A percentile compares a stretch with the other conserved stretches of the same genome.
Conservation (phyloP, 2,797 vertebrate genomes). For the Prunella strophiata region DNA sequence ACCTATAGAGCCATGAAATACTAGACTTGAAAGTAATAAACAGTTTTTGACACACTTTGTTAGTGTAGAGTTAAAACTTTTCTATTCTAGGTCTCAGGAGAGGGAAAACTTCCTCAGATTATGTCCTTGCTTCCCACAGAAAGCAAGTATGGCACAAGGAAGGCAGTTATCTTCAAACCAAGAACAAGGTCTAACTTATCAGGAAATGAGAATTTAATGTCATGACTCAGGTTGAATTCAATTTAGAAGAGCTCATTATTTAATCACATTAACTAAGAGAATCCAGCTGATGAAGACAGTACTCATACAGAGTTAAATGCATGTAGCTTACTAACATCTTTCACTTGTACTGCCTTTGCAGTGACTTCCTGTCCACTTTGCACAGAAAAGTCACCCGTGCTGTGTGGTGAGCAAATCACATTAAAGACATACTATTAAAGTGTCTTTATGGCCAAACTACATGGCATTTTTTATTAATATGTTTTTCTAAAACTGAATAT, state of each 20-base stretch:
- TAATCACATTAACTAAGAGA: neutral
- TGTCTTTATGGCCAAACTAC: neutral
- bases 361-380: neutral
- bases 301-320: neutral
- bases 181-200: neutral
- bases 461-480: neutral
- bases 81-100: neutral
- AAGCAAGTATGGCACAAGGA: neutral
- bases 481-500: neutral
- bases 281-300: neutral
- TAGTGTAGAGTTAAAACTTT: neutral
- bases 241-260: neutral
- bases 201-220: neutral
- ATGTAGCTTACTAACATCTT: neutral
- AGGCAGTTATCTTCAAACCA: neutral
- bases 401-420: neutral
- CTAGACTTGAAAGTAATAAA: neutral
- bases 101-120: neutral
- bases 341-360: neutral
- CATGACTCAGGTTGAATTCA: neutral
- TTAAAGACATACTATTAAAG: neutral
- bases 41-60: neutral
- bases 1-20: neutral
- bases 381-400: neutral
- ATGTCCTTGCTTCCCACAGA: neutral